Conservation (phyloP, 2,888 invertebrate species). For the Homarus gammarus region DNA sequence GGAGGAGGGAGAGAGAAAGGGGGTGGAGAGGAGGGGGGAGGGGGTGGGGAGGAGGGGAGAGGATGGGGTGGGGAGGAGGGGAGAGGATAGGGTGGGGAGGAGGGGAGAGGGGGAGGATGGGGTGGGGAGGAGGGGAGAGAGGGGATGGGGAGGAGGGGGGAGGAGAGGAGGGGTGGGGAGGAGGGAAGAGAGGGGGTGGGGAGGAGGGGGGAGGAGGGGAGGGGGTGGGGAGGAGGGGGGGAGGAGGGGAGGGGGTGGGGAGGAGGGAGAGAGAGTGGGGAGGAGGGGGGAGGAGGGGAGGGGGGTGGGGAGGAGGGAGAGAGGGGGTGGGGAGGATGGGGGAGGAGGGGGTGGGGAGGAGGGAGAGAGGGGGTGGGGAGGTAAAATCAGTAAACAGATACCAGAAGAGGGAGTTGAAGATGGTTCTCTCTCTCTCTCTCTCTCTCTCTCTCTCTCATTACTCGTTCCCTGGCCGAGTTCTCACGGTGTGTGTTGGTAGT, state of each 20-base stretch:
- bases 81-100: not conserved
- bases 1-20: not conserved
- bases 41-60: constrained; percentile 23
- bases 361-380: not conserved
- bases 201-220: not conserved
- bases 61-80: not conserved
- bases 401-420: constrained; percentile 1
- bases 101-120: not conserved
- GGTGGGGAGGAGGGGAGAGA: not conserved
- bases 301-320: constrained; percentile 27
- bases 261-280: not conserved
- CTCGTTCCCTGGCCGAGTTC: not conserved
- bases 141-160: not conserved
- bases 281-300: not conserved
- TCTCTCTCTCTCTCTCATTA: constrained; percentile 7
- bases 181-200: no score
- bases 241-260: constrained; percentile 6
- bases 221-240: not conserved
- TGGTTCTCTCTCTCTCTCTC: not conserved
- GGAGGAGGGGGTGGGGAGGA: not conserved
- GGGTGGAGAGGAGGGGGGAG: not conserved
- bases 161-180: not conserved
- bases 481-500: constrained; percentile 20
- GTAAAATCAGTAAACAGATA: not conserved
- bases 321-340: not conserved